Conservation (phyloP, 1,140 invertebrate species). For the Drosophila saltans region DNA sequence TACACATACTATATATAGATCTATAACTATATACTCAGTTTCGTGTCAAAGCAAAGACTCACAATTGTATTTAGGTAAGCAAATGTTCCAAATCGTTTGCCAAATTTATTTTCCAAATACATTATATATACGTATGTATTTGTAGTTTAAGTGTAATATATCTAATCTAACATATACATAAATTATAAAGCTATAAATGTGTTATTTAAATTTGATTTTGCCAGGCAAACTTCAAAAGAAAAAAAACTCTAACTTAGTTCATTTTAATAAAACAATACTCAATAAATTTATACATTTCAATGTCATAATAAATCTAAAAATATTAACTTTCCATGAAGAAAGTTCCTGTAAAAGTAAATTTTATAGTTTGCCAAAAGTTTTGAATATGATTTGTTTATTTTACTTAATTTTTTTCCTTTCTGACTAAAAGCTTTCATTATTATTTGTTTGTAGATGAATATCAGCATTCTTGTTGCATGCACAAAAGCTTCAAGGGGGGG, state of each 20-base stretch:
- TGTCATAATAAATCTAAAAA: too few species aligned
- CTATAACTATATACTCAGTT: not conserved
- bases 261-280: too few species aligned
- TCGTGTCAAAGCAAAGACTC: conserved; percentile 5
- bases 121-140: not conserved
- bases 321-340: too few species aligned
- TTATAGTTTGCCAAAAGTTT: too few species aligned
- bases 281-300: conserved; percentile 2
- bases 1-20: not conserved
- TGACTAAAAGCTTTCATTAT: not conserved
- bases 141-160: not conserved
- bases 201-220: not conserved
- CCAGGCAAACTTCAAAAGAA: not conserved
- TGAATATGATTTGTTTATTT: too few species aligned
- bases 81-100: not conserved
- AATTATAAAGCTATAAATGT: not conserved
- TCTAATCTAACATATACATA: not conserved
- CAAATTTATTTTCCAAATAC: not conserved
- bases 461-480: not conserved
- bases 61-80: not conserved
- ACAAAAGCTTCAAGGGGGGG: not conserved
- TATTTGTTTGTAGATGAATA: not conserved
- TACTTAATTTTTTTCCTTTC: not conserved
- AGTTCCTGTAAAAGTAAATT: too few species aligned
- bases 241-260: not conserved